These are phyloP conservation scores for Latheticus oryzae DNA, from an alignment of 2,888 invertebrate genomes.

Conservation along the genomic window DNA sequence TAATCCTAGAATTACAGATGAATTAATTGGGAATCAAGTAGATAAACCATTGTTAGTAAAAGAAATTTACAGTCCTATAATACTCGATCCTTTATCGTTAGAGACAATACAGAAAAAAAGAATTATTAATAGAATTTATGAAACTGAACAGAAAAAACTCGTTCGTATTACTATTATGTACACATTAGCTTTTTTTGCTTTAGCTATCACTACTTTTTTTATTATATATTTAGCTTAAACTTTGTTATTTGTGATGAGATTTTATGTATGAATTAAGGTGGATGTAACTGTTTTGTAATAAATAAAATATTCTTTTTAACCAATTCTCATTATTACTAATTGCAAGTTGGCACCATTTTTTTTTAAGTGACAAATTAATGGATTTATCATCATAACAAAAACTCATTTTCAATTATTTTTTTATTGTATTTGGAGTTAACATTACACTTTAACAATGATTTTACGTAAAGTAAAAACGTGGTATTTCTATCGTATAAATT, in stretches of 20 bases:
- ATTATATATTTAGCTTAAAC: slow-evolving; percentile 68
- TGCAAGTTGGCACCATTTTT: too few relatives aligned
- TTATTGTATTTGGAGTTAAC: slow-evolving; percentile 17
- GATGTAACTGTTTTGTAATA: slow-evolving; percentile 15
- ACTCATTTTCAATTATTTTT: too few relatives aligned
- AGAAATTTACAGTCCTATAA: slow-evolving; percentile 53
- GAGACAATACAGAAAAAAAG: slow-evolving; percentile 65
- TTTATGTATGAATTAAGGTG: slow-evolving; percentile 2
- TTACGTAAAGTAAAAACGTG: too few relatives aligned
- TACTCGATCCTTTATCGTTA: slow-evolving; percentile 68
- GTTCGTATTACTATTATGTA: slow-evolving; percentile 70
- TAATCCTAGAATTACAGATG: slow-evolving; percentile 25
- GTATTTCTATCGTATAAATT: too few relatives aligned
- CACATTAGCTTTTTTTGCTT: slow-evolving; percentile 68
- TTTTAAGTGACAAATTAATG: too few relatives aligned
- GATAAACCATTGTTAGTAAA: slow-evolving; percentile 27
- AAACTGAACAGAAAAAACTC: slow-evolving; percentile 67
- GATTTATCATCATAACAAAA: too few relatives aligned
- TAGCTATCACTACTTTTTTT: slow-evolving; percentile 69
- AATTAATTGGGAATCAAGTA: slow-evolving; percentile 26
- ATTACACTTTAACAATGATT: slow-evolving; percentile 16
- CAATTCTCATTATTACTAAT: too few relatives aligned
- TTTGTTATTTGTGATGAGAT: slow-evolving; percentile 25
- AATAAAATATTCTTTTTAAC: slow-evolving; percentile 24
- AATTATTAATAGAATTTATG: slow-evolving; percentile 54